Conservation (phyloP, 2,113 vertebrate species). For the Sinocyclocheilus anshuiensis region DNA sequence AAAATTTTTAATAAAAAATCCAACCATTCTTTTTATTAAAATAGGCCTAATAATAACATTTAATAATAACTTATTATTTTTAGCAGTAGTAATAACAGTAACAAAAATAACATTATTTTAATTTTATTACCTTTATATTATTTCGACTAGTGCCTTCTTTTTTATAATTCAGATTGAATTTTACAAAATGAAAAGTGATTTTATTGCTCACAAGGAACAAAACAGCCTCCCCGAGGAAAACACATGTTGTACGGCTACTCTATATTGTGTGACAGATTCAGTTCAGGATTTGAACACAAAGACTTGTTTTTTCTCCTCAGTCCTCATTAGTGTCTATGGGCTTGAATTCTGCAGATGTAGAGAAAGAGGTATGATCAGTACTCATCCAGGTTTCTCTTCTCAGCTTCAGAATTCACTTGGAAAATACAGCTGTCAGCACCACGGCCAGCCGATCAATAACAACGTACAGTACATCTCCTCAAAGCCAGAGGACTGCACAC, state of each 20-base stretch:
- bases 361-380: slow-evolving; percentile 47
- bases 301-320: background rate
- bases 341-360: slow-evolving; percentile 38
- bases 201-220: too few relatives aligned
- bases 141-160: too few relatives aligned
- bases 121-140: too few relatives aligned
- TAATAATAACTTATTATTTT: too few relatives aligned
- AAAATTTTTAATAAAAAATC: background rate
- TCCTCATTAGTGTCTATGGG: background rate
- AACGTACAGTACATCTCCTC: background rate
- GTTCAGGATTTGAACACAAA: slow-evolving; percentile 10
- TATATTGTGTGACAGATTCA: slow-evolving; percentile 14
- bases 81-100: too few relatives aligned
- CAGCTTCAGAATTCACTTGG: slow-evolving; percentile 41
- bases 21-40: background rate
- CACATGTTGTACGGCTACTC: background rate
- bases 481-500: slow-evolving; percentile 26
- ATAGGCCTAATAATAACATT: too few relatives aligned
- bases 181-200: background rate
- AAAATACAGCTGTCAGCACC: slow-evolving; percentile 50
- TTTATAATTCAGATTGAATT: too few relatives aligned
- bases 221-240: background rate
- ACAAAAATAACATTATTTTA: too few relatives aligned
- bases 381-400: slow-evolving; percentile 39
- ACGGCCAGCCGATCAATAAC: slow-evolving; percentile 48